Evolutionary conservation across 64 coral and sea anemone genomes (phyloP), one percentile per base, ranked within the genome.

Genomic region (Catalaphyllia jardinei): DNA sequence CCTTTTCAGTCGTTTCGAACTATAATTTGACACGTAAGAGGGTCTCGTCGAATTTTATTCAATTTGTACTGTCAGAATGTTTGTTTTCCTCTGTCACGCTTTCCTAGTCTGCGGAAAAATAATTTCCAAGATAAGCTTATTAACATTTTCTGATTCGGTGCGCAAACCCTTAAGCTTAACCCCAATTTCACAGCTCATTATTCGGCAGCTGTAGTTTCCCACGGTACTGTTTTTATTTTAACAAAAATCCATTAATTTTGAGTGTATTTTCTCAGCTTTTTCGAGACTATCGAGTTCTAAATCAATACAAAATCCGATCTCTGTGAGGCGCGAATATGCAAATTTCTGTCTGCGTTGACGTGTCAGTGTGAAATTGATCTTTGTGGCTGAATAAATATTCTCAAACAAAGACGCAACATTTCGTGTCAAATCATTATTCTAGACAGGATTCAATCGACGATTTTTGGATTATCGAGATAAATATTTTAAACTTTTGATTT

Each of bases 11-110:
- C 63, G 67, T 67, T 46, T 71, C 12, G 20, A n/a, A 64, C 20
- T 71, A 67, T 85, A 51, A 85, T 85, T 85, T 69, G 39, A 71
- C 35, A 38, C 81, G 81, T 69, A 85, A 85, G 81, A 52, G 39
- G 42, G 31, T 51, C 35, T 71, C 62, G 18, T 71, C 63, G 22
- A 71, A 71, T 85, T 71, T 69, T 71, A 63, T 65, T 83, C 79
- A 83, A 83, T 83, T 62, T 42, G 31, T 83, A 85, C 81, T 85
- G 20, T 85, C 62, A 8, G 81, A 35, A 67, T 85, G 62, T 71
- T 71, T 85, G 30, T 51, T 85, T 85, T 28, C 22, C 1, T 69
- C 65, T 5, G 79, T 82, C 79, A 82, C 79, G 60, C 79, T 85
- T 85, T 85, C 81, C 81, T 3, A 52, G 63, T 28, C 7, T 15